Evolutionary conservation across 2,888 invertebrate species (phyloP), one percentile per base, ranked within the genome.

Genomic region (Seira sanloemensis): DNA sequence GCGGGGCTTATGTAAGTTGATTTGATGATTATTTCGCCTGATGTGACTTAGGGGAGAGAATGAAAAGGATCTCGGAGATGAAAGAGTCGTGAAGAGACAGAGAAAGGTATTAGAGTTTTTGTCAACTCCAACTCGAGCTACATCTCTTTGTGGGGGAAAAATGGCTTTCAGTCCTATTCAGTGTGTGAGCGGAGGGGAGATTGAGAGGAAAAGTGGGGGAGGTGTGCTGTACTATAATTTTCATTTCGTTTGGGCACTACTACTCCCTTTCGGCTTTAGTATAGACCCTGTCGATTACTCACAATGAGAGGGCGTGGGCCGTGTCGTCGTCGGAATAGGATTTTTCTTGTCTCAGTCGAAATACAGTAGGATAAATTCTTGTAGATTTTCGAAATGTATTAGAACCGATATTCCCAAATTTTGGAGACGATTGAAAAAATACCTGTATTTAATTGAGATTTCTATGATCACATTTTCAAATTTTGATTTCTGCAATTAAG

Each of bases 21-120:
- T 82, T 82, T 82, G 77, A 73, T 82, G 82, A 82, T 82, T 82
- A 82, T 82, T 82, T 82, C 82, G 82, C 82, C 82, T 82, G 77
- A 82, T 72, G 82, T 82, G 77, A 83, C 58, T n/a, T 68, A 73
- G 69, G 73, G 77, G n/a, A n/a, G n/a, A n/a, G n/a, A n/a, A n/a
- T n/a, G n/a, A n/a, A n/a, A n/a, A n/a, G n/a, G n/a, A n/a, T n/a
- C n/a, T n/a, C n/a, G n/a, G n/a, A 74, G 77, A 76, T 73, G 80
- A 77, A 66, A 74, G 74, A 50, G 81, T 74, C 73, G 81, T 77
- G 73, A 78, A 78, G 75, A 76, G 83, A 75, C 78, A 82, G 78
- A 82, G 69, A 7, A 12, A 50, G 75, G 78, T 74, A 82, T 75
- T 82, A 79, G 71, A 67, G 50, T 74, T 75, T n/a, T 78, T 82